Conservation (phyloP, 2,113 vertebrate species). For the Ursus arctos region DNA sequence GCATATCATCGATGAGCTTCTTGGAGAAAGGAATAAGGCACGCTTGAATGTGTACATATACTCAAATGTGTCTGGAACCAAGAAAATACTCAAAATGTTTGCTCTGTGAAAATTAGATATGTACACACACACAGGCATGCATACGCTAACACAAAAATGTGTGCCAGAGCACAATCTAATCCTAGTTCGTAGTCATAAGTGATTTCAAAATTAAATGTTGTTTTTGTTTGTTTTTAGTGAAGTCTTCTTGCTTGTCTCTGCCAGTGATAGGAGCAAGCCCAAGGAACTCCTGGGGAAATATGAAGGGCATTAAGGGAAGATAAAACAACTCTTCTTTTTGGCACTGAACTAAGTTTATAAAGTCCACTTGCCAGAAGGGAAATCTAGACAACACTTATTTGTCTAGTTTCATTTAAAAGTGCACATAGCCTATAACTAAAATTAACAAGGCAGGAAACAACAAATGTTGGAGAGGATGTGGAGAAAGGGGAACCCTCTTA, state of each 20-base stretch:
- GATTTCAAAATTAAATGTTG: background rate
- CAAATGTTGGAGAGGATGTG: no score
- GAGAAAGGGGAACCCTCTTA: no score
- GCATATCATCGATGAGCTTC: background rate
- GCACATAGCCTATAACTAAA: background rate
- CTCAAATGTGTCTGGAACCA: background rate
- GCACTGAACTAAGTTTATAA: background rate
- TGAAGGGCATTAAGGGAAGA: background rate
- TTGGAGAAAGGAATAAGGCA: background rate
- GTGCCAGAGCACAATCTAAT: background rate
- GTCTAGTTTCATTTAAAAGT: constrained; percentile 48
- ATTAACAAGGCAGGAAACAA: no score
- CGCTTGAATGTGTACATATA: background rate
- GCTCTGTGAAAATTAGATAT: background rate
- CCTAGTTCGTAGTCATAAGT: background rate
- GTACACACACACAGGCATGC: background rate
- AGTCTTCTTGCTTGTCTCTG: background rate
- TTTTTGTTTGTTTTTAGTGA: background rate
- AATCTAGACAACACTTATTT: background rate
- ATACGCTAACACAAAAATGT: background rate
- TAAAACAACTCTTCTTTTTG: background rate
- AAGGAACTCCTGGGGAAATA: background rate
- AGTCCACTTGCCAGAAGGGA: background rate
- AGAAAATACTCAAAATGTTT: constrained; percentile 29
- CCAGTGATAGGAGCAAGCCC: background rate